Conservation (phyloP, 1,140 invertebrate species). For the Drosophila biarmipes region DNA sequence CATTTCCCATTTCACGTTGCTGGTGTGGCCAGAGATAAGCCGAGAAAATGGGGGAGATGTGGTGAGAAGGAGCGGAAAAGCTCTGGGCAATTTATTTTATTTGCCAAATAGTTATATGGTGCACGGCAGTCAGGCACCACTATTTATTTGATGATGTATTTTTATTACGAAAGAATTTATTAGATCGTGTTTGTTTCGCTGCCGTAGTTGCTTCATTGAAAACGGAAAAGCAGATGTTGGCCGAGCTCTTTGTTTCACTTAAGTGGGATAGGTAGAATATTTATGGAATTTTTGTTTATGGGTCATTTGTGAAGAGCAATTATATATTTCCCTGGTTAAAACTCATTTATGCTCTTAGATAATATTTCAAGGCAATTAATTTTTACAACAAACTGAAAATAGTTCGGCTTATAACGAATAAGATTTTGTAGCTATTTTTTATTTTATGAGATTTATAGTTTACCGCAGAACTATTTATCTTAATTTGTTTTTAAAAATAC, state of each 20-base stretch:
- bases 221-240: conserved; percentile 54
- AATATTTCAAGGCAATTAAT: too few relatives aligned
- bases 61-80: conserved; percentile 39
- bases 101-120: conserved; percentile 68
- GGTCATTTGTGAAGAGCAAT: conserved; percentile 8
- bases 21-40: conserved; percentile 75
- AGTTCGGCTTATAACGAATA: too few relatives aligned
- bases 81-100: conserved; percentile 75
- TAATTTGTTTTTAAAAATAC: too few relatives aligned
- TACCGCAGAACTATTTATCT: too few relatives aligned
- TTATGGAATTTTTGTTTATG: conserved; percentile 31
- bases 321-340: background rate
- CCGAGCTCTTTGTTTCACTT: conserved; percentile 40
- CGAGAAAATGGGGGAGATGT: conserved; percentile 5
- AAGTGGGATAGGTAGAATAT: conserved; percentile 32
- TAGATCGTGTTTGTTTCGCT: conserved; percentile 54
- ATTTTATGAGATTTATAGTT: too few relatives aligned
- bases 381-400: too few relatives aligned
- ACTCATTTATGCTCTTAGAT: too few relatives aligned
- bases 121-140: conserved; percentile 61
- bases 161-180: conserved; percentile 75
- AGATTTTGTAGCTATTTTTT: too few relatives aligned
- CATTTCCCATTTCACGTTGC: conserved; percentile 40
- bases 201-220: conserved; percentile 41
- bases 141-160: conserved; percentile 81